phyloP scores from a whole-genome alignment of 2,797 vertebrate species.

The Macroramphosus scolopax region DNA sequence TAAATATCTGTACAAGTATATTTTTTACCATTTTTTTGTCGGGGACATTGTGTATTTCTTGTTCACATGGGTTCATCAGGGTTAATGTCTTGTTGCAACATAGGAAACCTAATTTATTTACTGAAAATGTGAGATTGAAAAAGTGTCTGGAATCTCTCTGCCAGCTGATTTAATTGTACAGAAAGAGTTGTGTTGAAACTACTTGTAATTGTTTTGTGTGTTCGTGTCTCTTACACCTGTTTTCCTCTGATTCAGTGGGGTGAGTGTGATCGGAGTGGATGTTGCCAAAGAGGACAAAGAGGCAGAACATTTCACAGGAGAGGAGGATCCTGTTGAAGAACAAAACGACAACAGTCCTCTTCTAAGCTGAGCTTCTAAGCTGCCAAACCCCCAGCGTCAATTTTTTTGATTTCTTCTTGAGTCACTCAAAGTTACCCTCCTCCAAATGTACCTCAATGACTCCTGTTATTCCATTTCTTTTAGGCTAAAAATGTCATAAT shows the following conservation, averaged over 20 bases:
- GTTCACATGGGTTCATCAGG: too few relatives aligned
- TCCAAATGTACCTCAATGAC: neutral
- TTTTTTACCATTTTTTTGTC: too few relatives aligned
- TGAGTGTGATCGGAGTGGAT: conserved; percentile 54
- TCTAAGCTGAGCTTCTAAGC: conserved; percentile 21
- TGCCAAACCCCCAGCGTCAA: conserved; percentile 14
- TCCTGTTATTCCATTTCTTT: neutral
- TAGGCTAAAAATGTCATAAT: neutral
- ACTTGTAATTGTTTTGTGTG: too few relatives aligned
- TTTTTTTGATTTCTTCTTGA: conserved; percentile 1
- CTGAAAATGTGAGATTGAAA: too few relatives aligned
- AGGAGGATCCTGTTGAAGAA: conserved; percentile 43
- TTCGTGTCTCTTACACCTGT: neutral
- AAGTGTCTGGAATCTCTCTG: neutral
- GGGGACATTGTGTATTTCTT: too few relatives aligned
- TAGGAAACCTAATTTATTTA: neutral
- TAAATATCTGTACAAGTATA: too few relatives aligned
- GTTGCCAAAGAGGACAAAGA: conserved; percentile 26
- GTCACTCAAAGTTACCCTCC: neutral
- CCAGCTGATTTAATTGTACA: too few relatives aligned
- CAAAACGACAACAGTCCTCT: conserved; percentile 29
- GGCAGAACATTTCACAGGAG: conserved; percentile 39
- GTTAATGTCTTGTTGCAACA: neutral
- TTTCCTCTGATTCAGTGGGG: conserved; percentile 39
- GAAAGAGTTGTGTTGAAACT: too few relatives aligned